Evolutionary conservation across 1,140 invertebrate genomes (phyloP), one percentile per base, ranked within the genome.

Genomic region (Monomorium pharaonis): DNA sequence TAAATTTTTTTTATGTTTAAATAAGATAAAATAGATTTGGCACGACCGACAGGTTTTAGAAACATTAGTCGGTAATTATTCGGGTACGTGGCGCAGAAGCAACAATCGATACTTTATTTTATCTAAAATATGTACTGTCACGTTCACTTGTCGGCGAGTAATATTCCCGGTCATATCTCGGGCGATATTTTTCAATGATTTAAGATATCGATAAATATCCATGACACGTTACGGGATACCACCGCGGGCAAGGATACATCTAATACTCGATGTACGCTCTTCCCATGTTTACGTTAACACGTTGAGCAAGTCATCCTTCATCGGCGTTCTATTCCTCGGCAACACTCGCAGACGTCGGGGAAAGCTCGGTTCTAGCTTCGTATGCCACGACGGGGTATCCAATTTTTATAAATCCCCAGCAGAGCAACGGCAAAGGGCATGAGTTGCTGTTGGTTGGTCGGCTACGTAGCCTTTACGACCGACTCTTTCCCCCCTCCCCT

Each of bases 381-480:
- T n/a, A n/a, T 24, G 24, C n/a, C 63, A n/a, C 44, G 33, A 4
- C 16, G 44, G 27, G 47, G 9, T n/a, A 77, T 78, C 44, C n/a
- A 81, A 81, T 72, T 81, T 70, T 81, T 70, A 81, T 44, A 81
- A 81, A 81, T 70, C 51, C 27, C 3, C 21, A 47, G 37, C 49
- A 42, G 12, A 21, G 27, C 30, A 21, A 18, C 47, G 21, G 21
- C 33, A 44, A 80, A 67, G 47, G 30, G 47, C 44, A 67, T 1
- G 44, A 67, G 27, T 49, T 21, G 62, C 6, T 21, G n/a, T n/a
- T n/a, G n/a, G n/a, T n/a, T n/a, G 72, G 51, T 60, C 3, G 30
- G n/a, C 14, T 33, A 37, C 21, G 33, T 30, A 33, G 44, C 37
- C 30, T 54, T 80, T 42, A 80, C 62, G 69, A 21, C 6, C 77